Conservation (phyloP, 1,140 invertebrate species). For the Rhysida immarginata region DNA sequence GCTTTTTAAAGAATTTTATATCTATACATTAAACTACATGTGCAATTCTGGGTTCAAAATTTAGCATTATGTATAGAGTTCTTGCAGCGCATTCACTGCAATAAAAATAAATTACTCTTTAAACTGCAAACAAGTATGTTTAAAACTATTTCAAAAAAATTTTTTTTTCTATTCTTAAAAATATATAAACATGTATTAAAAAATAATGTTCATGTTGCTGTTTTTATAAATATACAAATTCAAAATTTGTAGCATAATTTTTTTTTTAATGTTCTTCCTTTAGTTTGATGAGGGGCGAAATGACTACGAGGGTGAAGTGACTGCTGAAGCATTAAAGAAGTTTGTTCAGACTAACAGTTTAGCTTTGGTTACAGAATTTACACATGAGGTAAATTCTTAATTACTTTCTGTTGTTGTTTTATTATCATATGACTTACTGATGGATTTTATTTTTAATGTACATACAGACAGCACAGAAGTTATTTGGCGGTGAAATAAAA, state of each 20-base stretch:
- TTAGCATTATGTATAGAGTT: too few species aligned
- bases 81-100: too few species aligned
- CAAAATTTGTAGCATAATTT: constrained; percentile 8
- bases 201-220: neutral
- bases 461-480: constrained; percentile 70
- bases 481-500: constrained; percentile 96
- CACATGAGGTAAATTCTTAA: constrained; percentile 47
- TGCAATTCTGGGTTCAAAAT: too few species aligned
- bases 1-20: too few species aligned
- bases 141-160: neutral
- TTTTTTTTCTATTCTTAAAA: neutral
- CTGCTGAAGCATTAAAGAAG: constrained; percentile 49
- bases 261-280: constrained; percentile 6
- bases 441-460: neutral
- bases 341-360: constrained; percentile 75
- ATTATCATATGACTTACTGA: neutral
- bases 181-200: neutral
- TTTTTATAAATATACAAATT: neutral
- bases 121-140: too few species aligned
- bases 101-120: too few species aligned
- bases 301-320: constrained; percentile 54
- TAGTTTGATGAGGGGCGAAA: constrained; percentile 86
- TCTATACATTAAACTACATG: too few species aligned
- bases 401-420: neutral
- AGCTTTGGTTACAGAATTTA: constrained; percentile 93